Base-by-base conservation (phyloP, 2,888 invertebrate species). In the Coleophora flavipennella region DNA sequence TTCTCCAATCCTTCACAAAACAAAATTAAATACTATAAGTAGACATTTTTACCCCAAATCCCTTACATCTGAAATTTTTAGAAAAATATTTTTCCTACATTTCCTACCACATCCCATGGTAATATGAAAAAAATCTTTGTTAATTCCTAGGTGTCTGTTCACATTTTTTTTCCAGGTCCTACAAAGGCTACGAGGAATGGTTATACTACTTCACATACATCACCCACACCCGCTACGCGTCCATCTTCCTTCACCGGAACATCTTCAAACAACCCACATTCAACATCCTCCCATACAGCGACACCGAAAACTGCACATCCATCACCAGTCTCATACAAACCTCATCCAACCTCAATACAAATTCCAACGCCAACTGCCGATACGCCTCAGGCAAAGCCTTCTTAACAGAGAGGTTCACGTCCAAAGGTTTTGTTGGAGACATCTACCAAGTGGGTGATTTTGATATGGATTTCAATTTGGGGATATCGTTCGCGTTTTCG, bases 401-500 rank as follows among this genome's bases (percentile, higher is more conserved):
- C 62, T 64, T 94, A 12, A 85, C 89, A 0, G 93, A 93, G 61
- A 73, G 93, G 9, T 93, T 92, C 58, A 83, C 89, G 1, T 73
- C 87, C 0, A 86, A 85, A 54, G 80, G 78, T 41, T 85, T 85
- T 37, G 75, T 70, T 0, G 88, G 86, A 0, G 88, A 88, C 41
- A 70, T 87, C 6, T 86, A 87, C 44, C 78, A 84, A 40, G 69
- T 78, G 0, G 89, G 90, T 9, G 89, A 91, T 42, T 81, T 90
- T 25, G 89, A 91, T 51, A 67, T 90, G 43, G 91, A 94, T 50
- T 88, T 92, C 37, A 95, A 96, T 79, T 87, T 96, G 40, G 91
- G 93, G 0, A 88, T 95, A 20, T 91, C 93, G 0, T 90, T 95
- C 47, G 94, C 93, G 0, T 96, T 96, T 59, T 90, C 94, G 0